Conservation (phyloP, 2,888 invertebrate genomes). For the Scaptodrosophila latifasciaeformis region DNA sequence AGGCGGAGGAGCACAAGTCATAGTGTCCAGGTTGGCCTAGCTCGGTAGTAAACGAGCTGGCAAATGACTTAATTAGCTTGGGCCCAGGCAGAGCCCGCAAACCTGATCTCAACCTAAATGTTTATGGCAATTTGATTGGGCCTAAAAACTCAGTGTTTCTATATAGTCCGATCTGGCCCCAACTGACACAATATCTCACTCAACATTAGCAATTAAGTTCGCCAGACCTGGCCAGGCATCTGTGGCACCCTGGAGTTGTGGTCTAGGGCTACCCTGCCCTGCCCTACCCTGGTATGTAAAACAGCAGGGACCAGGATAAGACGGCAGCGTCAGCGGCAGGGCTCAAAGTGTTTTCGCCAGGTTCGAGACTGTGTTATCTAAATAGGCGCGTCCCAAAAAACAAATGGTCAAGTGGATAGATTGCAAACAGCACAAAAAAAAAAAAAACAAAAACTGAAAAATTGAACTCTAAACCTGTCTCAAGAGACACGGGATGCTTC, state of each 20-base stretch:
- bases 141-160: too few species aligned
- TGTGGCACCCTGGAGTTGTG: conserved; percentile 26
- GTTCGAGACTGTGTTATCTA: conserved; percentile 48
- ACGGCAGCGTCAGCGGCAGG: background rate
- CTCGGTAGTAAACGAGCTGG: conserved; percentile 56
- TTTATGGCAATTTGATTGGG: conserved; percentile 34
- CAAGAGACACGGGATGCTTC: too few species aligned
- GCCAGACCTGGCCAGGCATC: background rate
- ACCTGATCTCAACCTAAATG: conserved; percentile 37
- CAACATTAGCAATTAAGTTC: conserved; percentile 51
- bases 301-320: background rate
- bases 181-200: conserved; percentile 55
- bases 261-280: conserved; percentile 20
- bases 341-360: conserved; percentile 1
- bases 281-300: conserved; percentile 31
- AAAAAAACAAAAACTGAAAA: background rate
- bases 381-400: conserved; percentile 66
- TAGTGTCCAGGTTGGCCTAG: background rate
- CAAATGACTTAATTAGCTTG: conserved; percentile 61
- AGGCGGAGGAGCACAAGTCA: too few species aligned
- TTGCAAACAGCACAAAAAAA: conserved; percentile 13
- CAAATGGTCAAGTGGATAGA: conserved; percentile 67
- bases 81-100: conserved; percentile 19
- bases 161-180: background rate
- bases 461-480: too few species aligned